phyloP scores from a whole-genome alignment of 2,113 vertebrate species.

The Pangasianodon gigas region DNA sequence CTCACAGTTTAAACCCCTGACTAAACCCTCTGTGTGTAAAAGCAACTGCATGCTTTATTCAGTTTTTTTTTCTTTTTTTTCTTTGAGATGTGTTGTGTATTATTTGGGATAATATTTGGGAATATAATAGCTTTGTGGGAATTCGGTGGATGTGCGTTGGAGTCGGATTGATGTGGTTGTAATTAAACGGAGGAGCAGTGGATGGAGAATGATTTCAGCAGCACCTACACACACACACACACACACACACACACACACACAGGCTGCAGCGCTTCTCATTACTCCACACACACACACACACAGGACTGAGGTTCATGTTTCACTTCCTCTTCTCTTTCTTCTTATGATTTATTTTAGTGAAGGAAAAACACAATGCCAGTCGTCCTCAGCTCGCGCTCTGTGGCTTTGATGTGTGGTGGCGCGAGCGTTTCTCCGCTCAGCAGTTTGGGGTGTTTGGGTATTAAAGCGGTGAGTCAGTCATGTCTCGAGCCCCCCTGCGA shows the following conservation, averaged over 20 bases:
- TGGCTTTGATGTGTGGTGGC: slow-evolving; percentile 10
- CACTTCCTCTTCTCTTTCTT: slow-evolving; percentile 21
- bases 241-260: slow-evolving; percentile 13
- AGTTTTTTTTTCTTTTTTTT: background rate
- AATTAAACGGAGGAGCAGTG: background rate
- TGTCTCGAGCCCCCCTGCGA: background rate
- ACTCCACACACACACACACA: slow-evolving; percentile 18
- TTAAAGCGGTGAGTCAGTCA: background rate
- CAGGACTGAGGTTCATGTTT: background rate
- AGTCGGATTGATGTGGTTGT: slow-evolving; percentile 10
- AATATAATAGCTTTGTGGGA: background rate
- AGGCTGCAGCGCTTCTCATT: no score
- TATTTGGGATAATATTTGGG: background rate
- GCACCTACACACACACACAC: background rate
- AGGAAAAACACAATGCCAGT: background rate
- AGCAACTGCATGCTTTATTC: background rate
- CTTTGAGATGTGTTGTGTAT: background rate
- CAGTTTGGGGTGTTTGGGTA: slow-evolving; percentile 4
- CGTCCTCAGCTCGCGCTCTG: background rate
- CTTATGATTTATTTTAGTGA: background rate
- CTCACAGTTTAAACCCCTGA: background rate
- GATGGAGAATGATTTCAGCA: background rate
- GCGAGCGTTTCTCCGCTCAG: background rate
- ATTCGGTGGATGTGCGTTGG: background rate
- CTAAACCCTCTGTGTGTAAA: background rate